A percentile compares a stretch with the other conserved stretches of the same genome.
Conservation (phyloP, 2,113 vertebrate species). For the Aplodontia rufa region DNA sequence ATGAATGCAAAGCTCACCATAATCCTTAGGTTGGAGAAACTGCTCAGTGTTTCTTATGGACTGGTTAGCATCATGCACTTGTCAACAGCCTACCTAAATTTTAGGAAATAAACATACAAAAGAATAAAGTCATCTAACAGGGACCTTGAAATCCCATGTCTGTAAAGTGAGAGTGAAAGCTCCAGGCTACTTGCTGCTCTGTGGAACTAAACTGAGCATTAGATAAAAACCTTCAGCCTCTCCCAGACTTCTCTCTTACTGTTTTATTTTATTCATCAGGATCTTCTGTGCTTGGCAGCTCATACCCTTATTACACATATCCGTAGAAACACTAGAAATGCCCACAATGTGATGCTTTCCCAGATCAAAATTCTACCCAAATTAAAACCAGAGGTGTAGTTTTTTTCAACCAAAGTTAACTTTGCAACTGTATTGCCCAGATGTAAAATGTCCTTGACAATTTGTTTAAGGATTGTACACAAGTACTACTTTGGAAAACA, state of each 20-base stretch:
- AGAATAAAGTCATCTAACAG: not conserved
- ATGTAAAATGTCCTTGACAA: constrained; percentile 58
- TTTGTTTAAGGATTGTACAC: constrained; percentile 65
- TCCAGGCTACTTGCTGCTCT: not conserved
- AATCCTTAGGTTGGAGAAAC: not conserved
- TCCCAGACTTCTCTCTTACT: not conserved
- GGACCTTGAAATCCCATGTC: not conserved
- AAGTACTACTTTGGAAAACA: constrained; percentile 63
- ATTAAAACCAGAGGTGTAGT: constrained; percentile 64
- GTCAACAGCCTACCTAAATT: not conserved
- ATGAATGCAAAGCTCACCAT: not conserved
- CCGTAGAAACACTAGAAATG: constrained; percentile 9
- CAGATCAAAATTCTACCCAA: constrained; percentile 65
- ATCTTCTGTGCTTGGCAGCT: not conserved
- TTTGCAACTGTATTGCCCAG: constrained; percentile 73
- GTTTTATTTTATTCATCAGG: not conserved
- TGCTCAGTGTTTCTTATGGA: not conserved
- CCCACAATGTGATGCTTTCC: constrained; percentile 18
- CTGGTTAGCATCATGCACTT: not conserved
- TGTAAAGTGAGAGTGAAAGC: not conserved
- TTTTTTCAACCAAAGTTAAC: constrained; percentile 62
- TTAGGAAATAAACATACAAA: not conserved
- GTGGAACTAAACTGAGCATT: not conserved
- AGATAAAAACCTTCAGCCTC: not conserved
- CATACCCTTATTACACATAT: not conserved